Evolutionary conservation across 2,113 vertebrate species (phyloP).

Genomic region (Platichthys flesus): DNA sequence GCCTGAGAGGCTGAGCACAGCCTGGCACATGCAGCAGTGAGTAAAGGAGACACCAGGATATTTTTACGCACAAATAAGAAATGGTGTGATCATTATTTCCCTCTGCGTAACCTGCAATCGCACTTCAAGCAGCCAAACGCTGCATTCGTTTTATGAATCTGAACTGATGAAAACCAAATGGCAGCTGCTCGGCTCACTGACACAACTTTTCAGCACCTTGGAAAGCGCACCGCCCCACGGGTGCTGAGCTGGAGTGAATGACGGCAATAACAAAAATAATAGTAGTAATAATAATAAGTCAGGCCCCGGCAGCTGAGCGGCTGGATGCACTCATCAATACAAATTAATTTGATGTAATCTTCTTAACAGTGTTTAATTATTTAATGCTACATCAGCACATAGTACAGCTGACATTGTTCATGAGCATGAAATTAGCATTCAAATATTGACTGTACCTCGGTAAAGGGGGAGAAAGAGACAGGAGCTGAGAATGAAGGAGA

Average conservation of each 20-base stretch:
- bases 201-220: slow-evolving; percentile 69
- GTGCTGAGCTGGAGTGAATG: slow-evolving; percentile 22
- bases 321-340: slow-evolving; percentile 68
- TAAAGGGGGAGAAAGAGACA: slow-evolving; percentile 19
- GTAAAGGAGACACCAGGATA: slow-evolving; percentile 23
- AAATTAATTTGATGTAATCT: slow-evolving; percentile 72
- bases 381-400: slow-evolving; percentile 72
- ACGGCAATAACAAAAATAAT: slow-evolving; percentile 35
- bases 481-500: slow-evolving; percentile 14
- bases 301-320: slow-evolving; percentile 33
- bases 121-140: slow-evolving; percentile 14
- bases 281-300: slow-evolving; percentile 42
- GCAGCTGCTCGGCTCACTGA: slow-evolving; percentile 11
- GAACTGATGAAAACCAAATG: slow-evolving; percentile 25
- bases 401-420: slow-evolving; percentile 49
- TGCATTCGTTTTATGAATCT: slow-evolving; percentile 5
- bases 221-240: slow-evolving; percentile 46
- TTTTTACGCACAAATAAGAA: slow-evolving; percentile 54
- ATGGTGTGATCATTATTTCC: slow-evolving; percentile 40
- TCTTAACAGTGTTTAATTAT: slow-evolving; percentile 72
- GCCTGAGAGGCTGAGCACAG: slow-evolving; percentile 31
- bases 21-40: slow-evolving; percentile 33
- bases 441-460: slow-evolving; percentile 63
- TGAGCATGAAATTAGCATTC: slow-evolving; percentile 68
- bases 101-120: slow-evolving; percentile 10